A percentile compares a stretch with the other conserved stretches of the same genome.
These are phyloP conservation scores for Polyploca ridens DNA, from an alignment of 2,888 invertebrate species.

Conservation along the genomic window DNA sequence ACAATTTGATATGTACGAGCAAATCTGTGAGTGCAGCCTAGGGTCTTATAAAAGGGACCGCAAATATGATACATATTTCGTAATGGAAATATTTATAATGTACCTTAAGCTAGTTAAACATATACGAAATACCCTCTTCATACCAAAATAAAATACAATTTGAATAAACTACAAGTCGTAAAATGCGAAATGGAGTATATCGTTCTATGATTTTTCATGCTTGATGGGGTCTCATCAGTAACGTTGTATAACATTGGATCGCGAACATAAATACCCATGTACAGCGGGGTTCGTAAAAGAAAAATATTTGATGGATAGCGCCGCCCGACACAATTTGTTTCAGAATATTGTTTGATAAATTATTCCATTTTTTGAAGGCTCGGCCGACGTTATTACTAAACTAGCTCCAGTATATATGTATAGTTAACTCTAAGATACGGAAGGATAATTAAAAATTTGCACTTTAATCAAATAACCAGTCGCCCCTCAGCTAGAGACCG, in stretches of 20 bases:
- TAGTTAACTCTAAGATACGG: constrained; percentile 33
- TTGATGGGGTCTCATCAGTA: constrained; percentile 43
- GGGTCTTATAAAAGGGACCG: too few species aligned
- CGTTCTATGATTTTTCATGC: constrained; percentile 13
- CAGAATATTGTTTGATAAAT: constrained; percentile 45
- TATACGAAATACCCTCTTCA: background rate
- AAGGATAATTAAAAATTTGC: constrained; percentile 45
- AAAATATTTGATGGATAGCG: constrained; percentile 56
- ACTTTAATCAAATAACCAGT: constrained; percentile 43
- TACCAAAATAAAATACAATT: constrained; percentile 13
- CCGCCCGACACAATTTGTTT: constrained; percentile 40
- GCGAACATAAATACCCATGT: constrained; percentile 33
- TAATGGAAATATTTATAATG: too few species aligned
- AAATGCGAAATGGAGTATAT: constrained; percentile 24
- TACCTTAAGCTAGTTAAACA: too few species aligned
- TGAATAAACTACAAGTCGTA: constrained; percentile 42
- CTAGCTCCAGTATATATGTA: constrained; percentile 25
- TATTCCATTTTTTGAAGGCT: constrained; percentile 32
- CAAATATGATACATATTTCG: too few species aligned
- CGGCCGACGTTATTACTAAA: constrained; percentile 18
- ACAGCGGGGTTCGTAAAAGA: constrained; percentile 38
- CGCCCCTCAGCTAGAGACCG: constrained; percentile 37
- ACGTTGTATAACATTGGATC: constrained; percentile 35
- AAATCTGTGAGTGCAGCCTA: too few species aligned
- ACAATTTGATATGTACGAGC: too few species aligned